Conservation (phyloP, 2,797 vertebrate genomes). For the Sebastes nivosus region DNA sequence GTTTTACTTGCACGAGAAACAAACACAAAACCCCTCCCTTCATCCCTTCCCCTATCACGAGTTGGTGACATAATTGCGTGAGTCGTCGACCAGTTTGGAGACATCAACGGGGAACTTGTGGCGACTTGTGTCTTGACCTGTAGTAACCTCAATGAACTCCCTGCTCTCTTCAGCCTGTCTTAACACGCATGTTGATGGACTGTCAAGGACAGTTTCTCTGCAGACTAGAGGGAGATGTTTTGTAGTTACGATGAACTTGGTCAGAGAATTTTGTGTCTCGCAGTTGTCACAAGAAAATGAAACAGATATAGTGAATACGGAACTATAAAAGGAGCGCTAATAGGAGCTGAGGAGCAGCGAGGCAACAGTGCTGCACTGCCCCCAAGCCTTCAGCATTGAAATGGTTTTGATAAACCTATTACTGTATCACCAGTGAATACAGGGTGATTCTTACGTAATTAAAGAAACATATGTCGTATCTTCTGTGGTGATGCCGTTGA, state of each 20-base stretch:
- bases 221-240: neutral
- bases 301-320: neutral
- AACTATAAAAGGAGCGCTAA: neutral
- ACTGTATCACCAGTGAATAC: neutral
- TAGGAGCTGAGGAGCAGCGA: neutral
- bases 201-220: neutral
- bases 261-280: neutral
- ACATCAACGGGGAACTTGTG: constrained; percentile 34
- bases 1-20: constrained; percentile 1
- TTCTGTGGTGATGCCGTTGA: no score
- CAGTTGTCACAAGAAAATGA: neutral
- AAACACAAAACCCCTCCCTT: constrained; percentile 1
- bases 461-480: no score
- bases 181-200: neutral
- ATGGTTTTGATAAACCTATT: neutral
- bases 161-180: neutral
- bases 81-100: constrained; percentile 12
- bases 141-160: constrained; percentile 49
- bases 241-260: neutral
- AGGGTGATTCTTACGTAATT: neutral
- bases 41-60: constrained; percentile 34
- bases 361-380: neutral
- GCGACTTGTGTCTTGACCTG: constrained; percentile 49
- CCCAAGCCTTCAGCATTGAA: neutral
- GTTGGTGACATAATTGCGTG: constrained; percentile 31